A percentile compares a stretch with the other conserved stretches of the same genome.
Conservation (phyloP, 64 coral and sea anemone species). For the Trachythela sp. region DNA sequence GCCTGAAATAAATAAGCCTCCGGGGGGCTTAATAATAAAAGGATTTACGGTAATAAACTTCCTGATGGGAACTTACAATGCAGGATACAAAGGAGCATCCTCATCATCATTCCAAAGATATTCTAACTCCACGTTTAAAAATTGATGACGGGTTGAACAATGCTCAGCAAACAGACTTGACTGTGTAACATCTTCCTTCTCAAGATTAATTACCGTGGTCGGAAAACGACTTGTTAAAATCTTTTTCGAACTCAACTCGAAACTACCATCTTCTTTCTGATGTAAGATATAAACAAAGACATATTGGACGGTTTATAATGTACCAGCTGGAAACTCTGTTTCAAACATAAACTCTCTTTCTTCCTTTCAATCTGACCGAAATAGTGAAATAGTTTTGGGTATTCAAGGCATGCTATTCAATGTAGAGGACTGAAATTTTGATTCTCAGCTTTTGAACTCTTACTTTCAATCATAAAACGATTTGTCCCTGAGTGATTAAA, state of each 20-base stretch:
- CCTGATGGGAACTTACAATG: constrained; percentile 57
- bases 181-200: constrained; percentile 70
- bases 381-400: too few species aligned
- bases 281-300: not conserved
- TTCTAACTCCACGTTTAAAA: constrained; percentile 72
- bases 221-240: constrained; percentile 82
- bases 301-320: too few species aligned
- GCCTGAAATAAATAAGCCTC: too few species aligned
- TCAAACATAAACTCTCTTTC: too few species aligned
- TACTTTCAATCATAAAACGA: too few species aligned
- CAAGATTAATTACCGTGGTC: constrained; percentile 76
- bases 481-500: too few species aligned
- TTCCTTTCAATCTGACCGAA: too few species aligned
- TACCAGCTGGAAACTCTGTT: too few species aligned
- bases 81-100: constrained; percentile 69
- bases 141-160: constrained; percentile 64
- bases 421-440: not conserved
- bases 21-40: too few species aligned
- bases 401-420: not conserved
- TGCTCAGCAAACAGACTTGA: constrained; percentile 75
- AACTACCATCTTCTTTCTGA: constrained; percentile 59
- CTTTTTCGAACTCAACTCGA: constrained; percentile 59
- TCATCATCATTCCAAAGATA: constrained; percentile 67
- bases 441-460: too few species aligned
- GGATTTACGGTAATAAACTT: not conserved